Conservation (phyloP, 2,113 vertebrate genomes). For the Talpa occidentalis region DNA sequence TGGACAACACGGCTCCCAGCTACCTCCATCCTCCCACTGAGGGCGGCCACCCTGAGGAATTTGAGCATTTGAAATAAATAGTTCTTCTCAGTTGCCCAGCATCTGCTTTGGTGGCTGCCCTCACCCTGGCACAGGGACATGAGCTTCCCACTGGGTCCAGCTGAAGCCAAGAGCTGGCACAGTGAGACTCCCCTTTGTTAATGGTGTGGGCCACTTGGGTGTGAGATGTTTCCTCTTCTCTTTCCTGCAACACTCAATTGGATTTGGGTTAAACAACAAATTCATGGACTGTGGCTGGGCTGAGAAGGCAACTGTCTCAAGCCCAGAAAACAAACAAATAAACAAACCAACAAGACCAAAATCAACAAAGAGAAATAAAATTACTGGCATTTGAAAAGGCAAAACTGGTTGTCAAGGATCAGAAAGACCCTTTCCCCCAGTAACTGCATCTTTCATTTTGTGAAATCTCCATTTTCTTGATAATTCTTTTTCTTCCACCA, state of each 20-base stretch:
- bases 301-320: constrained; percentile 70
- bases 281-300: constrained; percentile 56
- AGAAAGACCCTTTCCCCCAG: neutral
- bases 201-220: constrained; percentile 75
- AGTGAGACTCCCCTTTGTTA: constrained; percentile 77
- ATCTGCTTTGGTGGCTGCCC: constrained; percentile 64
- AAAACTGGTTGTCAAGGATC: neutral
- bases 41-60: constrained; percentile 67
- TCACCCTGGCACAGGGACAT: constrained; percentile 67
- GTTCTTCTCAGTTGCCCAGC: constrained; percentile 74
- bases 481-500: neutral
- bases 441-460: neutral
- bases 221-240: constrained; percentile 79
- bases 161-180: constrained; percentile 82
- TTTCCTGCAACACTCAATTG: constrained; percentile 69
- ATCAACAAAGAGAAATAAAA: constrained; percentile 56
- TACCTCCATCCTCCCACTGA: neutral
- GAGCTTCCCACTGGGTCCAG: constrained; percentile 68
- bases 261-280: constrained; percentile 77
- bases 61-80: constrained; percentile 72
- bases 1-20: constrained; percentile 12
- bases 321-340: constrained; percentile 56
- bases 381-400: neutral
- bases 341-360: constrained; percentile 34
- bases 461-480: neutral